phyloP scores from a whole-genome alignment of 2,888 invertebrate genomes.

The Caenorhabditis sp. region DNA sequence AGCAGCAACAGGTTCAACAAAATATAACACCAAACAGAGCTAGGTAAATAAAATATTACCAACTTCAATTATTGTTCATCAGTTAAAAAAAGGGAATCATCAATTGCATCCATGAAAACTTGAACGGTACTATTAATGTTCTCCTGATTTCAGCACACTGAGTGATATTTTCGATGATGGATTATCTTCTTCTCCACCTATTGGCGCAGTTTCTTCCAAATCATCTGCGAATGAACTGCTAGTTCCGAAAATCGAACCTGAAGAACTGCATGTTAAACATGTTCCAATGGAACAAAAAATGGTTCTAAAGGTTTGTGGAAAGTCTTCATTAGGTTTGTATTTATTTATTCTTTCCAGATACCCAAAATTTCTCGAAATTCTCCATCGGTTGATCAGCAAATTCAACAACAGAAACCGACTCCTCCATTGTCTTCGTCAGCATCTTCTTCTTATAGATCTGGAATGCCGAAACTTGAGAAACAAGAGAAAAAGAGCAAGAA shows the following conservation, averaged over 20 bases:
- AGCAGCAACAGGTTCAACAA: constrained; percentile 19
- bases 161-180: constrained; percentile 25
- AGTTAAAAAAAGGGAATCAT: too few species aligned
- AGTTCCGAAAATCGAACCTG: neutral
- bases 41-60: neutral
- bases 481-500: constrained; percentile 13
- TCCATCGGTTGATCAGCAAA: constrained; percentile 17
- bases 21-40: neutral
- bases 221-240: neutral
- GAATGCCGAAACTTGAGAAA: constrained; percentile 12
- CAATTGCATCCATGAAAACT: too few species aligned
- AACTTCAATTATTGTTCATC: neutral
- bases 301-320: neutral
- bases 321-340: neutral
- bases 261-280: neutral
- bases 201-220: neutral
- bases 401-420: neutral
- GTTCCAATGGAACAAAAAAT: neutral
- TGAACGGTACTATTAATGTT: too few species aligned
- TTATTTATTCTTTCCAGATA: constrained; percentile 12
- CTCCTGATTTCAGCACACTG: constrained; percentile 8
- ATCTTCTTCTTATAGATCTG: neutral
- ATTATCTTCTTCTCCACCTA: neutral
- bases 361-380: constrained; percentile 22
- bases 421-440: neutral